These are phyloP conservation scores for Eutrigla gurnardus DNA, from an alignment of 2,797 vertebrate genomes.

Conservation along the genomic window DNA sequence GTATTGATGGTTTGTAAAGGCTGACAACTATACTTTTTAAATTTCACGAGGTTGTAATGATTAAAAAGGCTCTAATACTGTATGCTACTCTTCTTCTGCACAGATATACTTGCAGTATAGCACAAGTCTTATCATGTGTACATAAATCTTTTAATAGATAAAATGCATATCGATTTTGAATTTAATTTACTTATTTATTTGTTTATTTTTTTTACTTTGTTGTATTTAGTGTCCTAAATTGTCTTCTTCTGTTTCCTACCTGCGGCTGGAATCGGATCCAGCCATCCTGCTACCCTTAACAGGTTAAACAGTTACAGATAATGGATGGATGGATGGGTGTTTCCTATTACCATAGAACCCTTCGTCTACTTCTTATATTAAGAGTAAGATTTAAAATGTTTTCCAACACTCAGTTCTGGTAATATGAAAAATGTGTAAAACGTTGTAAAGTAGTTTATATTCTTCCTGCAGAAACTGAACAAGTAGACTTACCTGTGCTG, in stretches of 20 bases:
- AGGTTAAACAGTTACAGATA: too few species aligned
- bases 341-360: too few species aligned
- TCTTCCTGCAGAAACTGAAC: background rate
- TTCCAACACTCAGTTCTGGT: background rate
- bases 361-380: background rate
- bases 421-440: background rate
- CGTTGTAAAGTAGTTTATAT: background rate
- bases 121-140: background rate
- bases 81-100: too few species aligned
- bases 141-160: background rate
- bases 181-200: background rate
- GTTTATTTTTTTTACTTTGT: background rate
- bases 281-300: too few species aligned
- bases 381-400: background rate
- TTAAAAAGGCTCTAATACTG: too few species aligned
- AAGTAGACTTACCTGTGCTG: constrained; percentile 37
- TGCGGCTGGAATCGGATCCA: too few species aligned
- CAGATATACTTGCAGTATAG: too few species aligned
- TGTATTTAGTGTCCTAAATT: background rate
- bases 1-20: too few species aligned
- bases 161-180: background rate
- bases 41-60: too few species aligned
- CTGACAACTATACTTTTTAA: too few species aligned
- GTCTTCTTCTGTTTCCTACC: background rate
- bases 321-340: too few species aligned